These are phyloP conservation scores for Listrodromus nycthemerus DNA, from an alignment of 2,888 invertebrate genomes.

Conservation along the genomic window DNA sequence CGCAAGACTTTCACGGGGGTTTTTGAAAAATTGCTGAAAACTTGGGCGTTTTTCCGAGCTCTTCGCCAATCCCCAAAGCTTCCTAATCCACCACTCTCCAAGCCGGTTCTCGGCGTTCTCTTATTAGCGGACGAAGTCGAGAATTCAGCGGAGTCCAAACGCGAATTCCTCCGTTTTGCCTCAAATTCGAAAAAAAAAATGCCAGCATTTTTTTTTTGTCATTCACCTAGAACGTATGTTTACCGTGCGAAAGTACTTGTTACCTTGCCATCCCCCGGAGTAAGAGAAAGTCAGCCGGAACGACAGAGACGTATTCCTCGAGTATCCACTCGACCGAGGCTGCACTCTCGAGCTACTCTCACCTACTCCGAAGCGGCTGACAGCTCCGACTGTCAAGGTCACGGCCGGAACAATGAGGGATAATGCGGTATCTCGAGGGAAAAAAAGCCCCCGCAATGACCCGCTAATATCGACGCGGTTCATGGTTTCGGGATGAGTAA, in stretches of 20 bases:
- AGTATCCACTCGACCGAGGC: slow-evolving; percentile 7
- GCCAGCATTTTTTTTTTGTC: not conserved
- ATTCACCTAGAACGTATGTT: not conserved
- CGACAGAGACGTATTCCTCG: slow-evolving; percentile 5
- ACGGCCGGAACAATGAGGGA: slow-evolving; percentile 5
- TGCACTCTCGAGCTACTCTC: slow-evolving; percentile 6
- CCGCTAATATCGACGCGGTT: not conserved
- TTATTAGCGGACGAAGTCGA: not conserved
- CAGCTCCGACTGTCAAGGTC: slow-evolving; percentile 3
- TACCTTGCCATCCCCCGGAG: not conserved
- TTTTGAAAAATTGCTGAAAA: no score
- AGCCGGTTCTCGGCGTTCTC: not conserved
- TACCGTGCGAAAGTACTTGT: not conserved
- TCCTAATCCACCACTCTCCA: no score
- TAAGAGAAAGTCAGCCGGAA: not conserved
- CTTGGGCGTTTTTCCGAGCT: no score
- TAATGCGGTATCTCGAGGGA: slow-evolving; percentile 8
- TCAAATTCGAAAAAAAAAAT: not conserved
- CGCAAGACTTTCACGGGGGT: no score
- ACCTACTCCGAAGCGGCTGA: not conserved
- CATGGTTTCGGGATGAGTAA: not conserved
- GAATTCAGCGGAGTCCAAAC: not conserved
- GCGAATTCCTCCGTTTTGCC: not conserved
- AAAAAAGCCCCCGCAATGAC: not conserved
- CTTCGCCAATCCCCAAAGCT: no score